Conservation (phyloP, 2,113 vertebrate species). For the Xenopus laevis region DNA sequence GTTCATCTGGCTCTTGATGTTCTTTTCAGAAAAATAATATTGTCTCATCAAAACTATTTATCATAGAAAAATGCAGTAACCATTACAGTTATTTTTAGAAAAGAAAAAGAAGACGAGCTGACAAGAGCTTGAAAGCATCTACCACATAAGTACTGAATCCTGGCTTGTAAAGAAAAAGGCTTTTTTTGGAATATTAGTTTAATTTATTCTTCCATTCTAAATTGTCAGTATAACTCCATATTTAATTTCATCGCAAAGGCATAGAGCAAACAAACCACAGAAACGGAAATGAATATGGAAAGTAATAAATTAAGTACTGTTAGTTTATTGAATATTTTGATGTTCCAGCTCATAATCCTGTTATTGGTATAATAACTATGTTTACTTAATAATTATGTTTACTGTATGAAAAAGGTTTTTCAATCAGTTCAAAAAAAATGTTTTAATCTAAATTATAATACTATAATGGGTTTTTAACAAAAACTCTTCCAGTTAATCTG, state of each 20-base stretch:
- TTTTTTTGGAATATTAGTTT: neutral
- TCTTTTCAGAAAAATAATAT: slow-evolving; percentile 10
- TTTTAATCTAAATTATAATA: too few species aligned
- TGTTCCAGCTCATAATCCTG: neutral
- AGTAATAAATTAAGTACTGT: neutral
- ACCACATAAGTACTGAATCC: neutral
- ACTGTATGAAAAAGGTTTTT: too few species aligned
- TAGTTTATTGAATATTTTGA: neutral
- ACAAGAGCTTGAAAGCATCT: too few species aligned
- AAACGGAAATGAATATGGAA: neutral
- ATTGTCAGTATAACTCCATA: neutral
- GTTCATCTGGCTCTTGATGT: neutral
- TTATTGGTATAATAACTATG: neutral
- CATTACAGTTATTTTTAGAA: neutral
- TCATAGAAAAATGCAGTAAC: neutral
- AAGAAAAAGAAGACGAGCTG: neutral
- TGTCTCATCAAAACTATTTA: neutral
- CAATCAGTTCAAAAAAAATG: too few species aligned
- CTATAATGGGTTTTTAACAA: too few species aligned
- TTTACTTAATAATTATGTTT: too few species aligned
- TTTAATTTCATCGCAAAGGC: neutral
- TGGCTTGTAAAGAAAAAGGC: neutral
- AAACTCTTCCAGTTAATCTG: too few species aligned
- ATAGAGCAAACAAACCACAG: neutral
- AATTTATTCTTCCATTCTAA: neutral